Conservation (phyloP, 2,797 vertebrate species). For the Tarsius wallacei region DNA sequence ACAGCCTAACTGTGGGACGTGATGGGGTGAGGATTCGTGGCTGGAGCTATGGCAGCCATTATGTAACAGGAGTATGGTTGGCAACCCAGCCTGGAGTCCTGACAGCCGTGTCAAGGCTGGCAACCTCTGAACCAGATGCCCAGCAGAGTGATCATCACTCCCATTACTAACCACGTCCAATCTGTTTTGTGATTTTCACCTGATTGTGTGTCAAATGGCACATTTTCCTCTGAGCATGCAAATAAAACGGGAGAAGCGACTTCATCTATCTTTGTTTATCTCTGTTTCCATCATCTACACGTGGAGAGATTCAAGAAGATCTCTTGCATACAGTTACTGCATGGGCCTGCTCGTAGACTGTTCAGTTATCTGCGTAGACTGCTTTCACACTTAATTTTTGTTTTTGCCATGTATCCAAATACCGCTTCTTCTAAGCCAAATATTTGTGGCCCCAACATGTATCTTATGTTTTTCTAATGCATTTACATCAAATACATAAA, state of each 20-base stretch:
- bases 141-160: not conserved
- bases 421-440: not conserved
- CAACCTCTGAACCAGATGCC: accelerated
- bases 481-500: no score
- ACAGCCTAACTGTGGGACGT: not conserved
- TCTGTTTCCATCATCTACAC: not conserved
- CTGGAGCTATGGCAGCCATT: not conserved
- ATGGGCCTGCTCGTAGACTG: not conserved
- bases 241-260: accelerated
- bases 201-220: not conserved
- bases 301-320: not conserved
- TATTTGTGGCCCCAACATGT: not conserved
- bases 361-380: accelerated
- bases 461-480: not conserved
- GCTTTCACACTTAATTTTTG: not conserved
- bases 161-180: not conserved
- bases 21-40: not conserved
- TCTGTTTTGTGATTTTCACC: not conserved
- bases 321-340: no score
- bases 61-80: not conserved
- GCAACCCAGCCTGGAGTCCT: no score
- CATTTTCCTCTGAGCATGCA: not conserved
- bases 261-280: not conserved
- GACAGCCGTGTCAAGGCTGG: accelerated
- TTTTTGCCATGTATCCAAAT: not conserved